phyloP scores from a whole-genome alignment of 2,797 vertebrate genomes.

The Pseudochirops corinnae region DNA sequence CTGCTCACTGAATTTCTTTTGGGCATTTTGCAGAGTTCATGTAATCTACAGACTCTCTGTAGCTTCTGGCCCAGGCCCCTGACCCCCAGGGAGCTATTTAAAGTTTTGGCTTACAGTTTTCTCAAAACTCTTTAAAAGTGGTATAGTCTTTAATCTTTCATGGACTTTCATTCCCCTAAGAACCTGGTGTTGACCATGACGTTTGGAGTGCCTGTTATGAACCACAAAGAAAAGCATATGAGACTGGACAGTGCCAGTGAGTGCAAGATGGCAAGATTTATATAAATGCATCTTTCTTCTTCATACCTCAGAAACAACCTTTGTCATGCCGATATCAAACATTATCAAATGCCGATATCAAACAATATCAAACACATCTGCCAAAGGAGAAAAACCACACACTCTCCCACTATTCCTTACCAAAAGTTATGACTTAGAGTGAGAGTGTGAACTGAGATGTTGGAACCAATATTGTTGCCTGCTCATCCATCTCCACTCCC shows the following conservation, averaged over 20 bases:
- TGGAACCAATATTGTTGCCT: neutral
- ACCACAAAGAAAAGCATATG: neutral
- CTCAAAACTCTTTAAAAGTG: neutral
- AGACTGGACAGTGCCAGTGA: neutral
- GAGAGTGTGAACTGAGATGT: neutral
- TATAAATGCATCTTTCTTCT: neutral
- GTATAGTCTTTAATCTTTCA: neutral
- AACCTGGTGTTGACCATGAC: neutral
- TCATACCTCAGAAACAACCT: neutral
- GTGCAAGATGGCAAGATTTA: neutral
- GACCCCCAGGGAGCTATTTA: neutral
- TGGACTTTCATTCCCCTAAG: neutral
- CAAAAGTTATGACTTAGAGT: neutral
- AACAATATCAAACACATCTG: neutral
- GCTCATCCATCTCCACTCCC: neutral
- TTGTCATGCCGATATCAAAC: neutral
- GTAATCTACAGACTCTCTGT: neutral
- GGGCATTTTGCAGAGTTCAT: neutral
- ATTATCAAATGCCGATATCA: neutral
- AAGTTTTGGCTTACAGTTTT: conserved; percentile 38
- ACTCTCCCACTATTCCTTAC: neutral
- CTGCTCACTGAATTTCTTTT: conserved; percentile 2
- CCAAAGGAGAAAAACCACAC: neutral
- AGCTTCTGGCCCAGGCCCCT: neutral
- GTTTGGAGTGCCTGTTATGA: neutral